These are phyloP conservation scores for Pionites leucogaster DNA, from an alignment of 2,113 vertebrate genomes.

Conservation along the genomic window DNA sequence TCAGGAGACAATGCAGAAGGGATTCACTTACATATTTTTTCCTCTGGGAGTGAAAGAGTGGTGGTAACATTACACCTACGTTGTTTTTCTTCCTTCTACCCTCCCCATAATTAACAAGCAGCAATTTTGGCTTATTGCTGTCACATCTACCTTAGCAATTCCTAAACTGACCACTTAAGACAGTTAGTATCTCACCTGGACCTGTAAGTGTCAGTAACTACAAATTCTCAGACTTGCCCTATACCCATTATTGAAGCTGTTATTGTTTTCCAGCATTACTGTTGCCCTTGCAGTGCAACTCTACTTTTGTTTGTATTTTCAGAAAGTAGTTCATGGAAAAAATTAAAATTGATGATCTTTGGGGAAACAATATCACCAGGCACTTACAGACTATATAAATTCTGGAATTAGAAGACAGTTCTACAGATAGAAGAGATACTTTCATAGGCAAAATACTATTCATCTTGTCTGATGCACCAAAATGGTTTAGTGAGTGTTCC, in stretches of 20 bases:
- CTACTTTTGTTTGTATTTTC: not conserved
- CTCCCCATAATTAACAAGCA: rapidly evolving
- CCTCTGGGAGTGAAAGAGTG: not conserved
- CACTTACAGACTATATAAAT: not conserved
- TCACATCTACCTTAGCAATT: not conserved
- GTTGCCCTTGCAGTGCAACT: not conserved
- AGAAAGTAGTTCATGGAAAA: not conserved
- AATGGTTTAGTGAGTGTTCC: not conserved
- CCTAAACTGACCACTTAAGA: not conserved
- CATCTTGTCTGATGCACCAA: not conserved
- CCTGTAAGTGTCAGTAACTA: not conserved
- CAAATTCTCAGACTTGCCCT: not conserved
- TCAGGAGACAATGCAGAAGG: not conserved
- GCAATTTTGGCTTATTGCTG: not conserved
- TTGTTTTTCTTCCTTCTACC: not conserved
- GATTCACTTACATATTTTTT: not conserved
- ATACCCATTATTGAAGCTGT: not conserved
- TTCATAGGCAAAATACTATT: not conserved
- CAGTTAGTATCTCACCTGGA: not conserved
- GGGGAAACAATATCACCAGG: not conserved
- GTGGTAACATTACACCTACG: not conserved
- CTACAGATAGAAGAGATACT: not conserved
- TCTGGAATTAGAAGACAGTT: not conserved
- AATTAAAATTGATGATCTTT: not conserved
- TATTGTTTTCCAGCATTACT: not conserved